Percentiles rank a stretch among this genome's conserved stretches.
Evolutionary conservation across 2,797 vertebrate genomes (phyloP).

Genomic region (Pseudochirops cupreus): DNA sequence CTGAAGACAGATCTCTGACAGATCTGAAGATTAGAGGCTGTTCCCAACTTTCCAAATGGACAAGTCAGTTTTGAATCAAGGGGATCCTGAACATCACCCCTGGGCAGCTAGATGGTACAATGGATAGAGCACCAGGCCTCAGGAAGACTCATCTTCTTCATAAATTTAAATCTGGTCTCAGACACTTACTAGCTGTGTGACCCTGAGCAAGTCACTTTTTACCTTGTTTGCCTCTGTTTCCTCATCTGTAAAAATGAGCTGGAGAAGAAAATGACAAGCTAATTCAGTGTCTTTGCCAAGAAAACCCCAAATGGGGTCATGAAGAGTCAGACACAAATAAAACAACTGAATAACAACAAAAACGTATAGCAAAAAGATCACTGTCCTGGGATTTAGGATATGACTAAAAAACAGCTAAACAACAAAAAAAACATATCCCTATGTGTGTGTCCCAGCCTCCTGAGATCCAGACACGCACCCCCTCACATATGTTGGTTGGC

Average conservation of each 20-base stretch:
- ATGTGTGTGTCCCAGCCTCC: not conserved
- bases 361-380: not conserved
- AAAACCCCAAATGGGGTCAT: not conserved
- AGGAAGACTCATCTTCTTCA: not conserved
- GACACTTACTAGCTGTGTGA: not conserved
- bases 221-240: not conserved
- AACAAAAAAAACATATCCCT: not conserved
- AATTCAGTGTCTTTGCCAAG: not conserved
- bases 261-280: not conserved
- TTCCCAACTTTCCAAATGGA: not conserved
- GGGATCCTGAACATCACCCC: not conserved
- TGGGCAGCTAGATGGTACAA: not conserved
- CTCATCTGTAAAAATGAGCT: not conserved
- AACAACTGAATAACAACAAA: not conserved
- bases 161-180: not conserved
- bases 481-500: not conserved
- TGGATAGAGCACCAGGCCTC: not conserved
- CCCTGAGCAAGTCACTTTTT: not conserved
- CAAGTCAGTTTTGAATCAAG: not conserved
- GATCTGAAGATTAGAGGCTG: not conserved
- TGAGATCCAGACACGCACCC: not conserved
- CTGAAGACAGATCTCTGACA: too few relatives aligned
- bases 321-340: not conserved
- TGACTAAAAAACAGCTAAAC: not conserved
- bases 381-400: not conserved